Conservation (phyloP, 2,113 vertebrate genomes). For the Spea multiplicata region DNA sequence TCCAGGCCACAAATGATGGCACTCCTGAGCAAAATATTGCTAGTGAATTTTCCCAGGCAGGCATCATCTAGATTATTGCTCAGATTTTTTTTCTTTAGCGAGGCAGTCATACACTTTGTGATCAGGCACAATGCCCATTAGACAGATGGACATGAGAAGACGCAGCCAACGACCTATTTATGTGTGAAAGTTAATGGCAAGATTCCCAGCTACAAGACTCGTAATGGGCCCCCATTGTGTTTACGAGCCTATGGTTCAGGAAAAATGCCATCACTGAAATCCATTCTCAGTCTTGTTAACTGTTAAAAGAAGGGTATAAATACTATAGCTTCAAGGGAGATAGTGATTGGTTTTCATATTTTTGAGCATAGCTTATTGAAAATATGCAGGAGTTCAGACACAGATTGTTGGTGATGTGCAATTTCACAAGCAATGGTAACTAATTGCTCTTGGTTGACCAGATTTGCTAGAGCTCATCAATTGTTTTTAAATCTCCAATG, state of each 20-base stretch:
- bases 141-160: constrained; percentile 44
- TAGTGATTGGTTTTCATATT: not conserved
- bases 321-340: constrained; percentile 28
- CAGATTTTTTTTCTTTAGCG: constrained; percentile 20
- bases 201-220: constrained; percentile 48
- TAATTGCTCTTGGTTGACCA: too few species aligned
- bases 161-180: constrained; percentile 46
- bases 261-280: constrained; percentile 48
- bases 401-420: not conserved
- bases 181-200: constrained; percentile 46
- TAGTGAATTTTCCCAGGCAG: constrained; percentile 16
- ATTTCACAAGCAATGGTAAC: not conserved
- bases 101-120: constrained; percentile 36
- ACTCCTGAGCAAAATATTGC: not conserved
- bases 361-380: not conserved
- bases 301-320: constrained; percentile 43
- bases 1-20: not conserved
- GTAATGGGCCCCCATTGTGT: constrained; percentile 47
- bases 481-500: too few species aligned
- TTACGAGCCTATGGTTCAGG: constrained; percentile 48
- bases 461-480: too few species aligned
- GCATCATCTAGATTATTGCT: constrained; percentile 25
- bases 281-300: constrained; percentile 46
- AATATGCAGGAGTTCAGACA: not conserved
- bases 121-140: constrained; percentile 41